Conservation (phyloP, 2,888 invertebrate species). For the Colostygia pectinataria region DNA sequence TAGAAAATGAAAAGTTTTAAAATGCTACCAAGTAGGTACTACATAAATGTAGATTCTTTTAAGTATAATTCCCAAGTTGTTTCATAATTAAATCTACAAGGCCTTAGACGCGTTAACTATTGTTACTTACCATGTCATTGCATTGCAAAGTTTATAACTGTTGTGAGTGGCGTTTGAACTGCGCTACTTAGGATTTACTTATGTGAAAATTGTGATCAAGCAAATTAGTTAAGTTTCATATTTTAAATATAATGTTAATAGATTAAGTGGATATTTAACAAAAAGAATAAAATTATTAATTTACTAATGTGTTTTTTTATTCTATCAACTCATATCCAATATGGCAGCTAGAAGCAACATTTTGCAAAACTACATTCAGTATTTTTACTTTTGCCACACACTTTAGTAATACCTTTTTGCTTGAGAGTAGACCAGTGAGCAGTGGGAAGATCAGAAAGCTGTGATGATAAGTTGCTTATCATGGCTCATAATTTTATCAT, state of each 20-base stretch:
- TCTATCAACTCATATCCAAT: not conserved
- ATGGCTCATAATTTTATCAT: no score
- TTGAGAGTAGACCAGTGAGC: no score
- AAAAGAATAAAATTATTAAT: conserved; percentile 81
- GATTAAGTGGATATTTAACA: conserved; percentile 78
- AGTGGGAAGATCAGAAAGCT: no score
- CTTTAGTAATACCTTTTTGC: no score
- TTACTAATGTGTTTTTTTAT: conserved; percentile 62
- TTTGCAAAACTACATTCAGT: no score
- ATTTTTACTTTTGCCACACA: no score
- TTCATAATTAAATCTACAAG: conserved; percentile 49
- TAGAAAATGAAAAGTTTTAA: no score
- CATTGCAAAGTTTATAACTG: conserved; percentile 62
- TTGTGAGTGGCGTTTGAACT: conserved; percentile 41
- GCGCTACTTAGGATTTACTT: conserved; percentile 51
- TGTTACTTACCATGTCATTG: conserved; percentile 53
- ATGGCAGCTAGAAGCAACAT: no score
- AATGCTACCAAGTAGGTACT: no score
- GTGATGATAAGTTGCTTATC: no score
- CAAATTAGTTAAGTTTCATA: conserved; percentile 77
- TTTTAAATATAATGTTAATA: conserved; percentile 71
- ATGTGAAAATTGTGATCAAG: conserved; percentile 73
- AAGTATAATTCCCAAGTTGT: conserved; percentile 12
- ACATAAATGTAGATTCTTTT: not conserved
- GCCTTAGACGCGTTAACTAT: conserved; percentile 71